Evolutionary conservation across 2,797 vertebrate genomes (phyloP).

Genomic region (Cetoscarus ocellatus): DNA sequence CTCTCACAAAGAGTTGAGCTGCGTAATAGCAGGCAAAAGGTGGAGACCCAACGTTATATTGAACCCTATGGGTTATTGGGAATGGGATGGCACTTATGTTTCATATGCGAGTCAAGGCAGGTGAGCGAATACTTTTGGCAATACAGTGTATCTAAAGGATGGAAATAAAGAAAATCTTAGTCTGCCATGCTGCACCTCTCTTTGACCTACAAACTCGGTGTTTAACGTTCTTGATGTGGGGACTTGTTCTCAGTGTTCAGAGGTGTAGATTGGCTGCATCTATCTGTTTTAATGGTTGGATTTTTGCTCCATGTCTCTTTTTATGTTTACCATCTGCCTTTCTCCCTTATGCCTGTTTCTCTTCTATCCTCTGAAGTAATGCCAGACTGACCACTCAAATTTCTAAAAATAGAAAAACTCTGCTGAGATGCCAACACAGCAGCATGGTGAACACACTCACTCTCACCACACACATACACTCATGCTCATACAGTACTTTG

Average conservation of each 20-base stretch:
- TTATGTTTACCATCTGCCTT: conserved; percentile 15
- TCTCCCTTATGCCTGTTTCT: not conserved
- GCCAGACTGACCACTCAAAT: conserved; percentile 3
- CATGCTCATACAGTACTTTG: not conserved
- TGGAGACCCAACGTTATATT: too few species aligned
- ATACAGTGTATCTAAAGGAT: not conserved
- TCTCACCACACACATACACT: conserved; percentile 3
- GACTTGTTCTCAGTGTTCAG: not conserved
- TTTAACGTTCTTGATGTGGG: not conserved
- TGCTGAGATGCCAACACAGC: conserved; percentile 9
- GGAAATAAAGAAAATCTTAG: not conserved
- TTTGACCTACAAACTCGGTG: not conserved
- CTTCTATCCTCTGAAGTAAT: conserved; percentile 4
- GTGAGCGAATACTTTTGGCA: too few species aligned
- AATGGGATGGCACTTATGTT: too few species aligned
- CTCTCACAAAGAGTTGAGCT: too few species aligned
- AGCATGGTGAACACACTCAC: conserved; percentile 3
- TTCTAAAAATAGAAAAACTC: conserved; percentile 20
- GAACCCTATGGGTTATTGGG: too few species aligned
- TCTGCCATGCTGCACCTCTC: not conserved
- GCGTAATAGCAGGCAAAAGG: too few species aligned
- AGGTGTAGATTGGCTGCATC: not conserved
- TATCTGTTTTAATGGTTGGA: not conserved
- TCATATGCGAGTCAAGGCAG: too few species aligned
- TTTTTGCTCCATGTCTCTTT: not conserved